Evolutionary conservation across 2,888 invertebrate species (phyloP), one percentile per base, ranked within the genome.

Genomic region (Drosophila tanythrix): DNA sequence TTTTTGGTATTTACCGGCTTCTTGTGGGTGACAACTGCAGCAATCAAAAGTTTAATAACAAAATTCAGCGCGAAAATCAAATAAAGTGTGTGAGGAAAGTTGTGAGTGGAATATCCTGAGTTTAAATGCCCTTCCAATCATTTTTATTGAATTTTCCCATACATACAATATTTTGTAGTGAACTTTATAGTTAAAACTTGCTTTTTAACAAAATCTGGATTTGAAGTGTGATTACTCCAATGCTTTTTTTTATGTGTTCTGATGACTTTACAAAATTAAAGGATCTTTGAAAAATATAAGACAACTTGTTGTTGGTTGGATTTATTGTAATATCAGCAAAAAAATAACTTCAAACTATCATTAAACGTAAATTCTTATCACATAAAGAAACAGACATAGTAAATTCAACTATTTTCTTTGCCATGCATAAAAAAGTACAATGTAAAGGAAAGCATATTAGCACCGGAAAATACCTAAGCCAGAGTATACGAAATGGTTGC

Each of bases 31-130:
- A 68, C 75, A 78, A 75, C 27, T 78, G 75, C 69, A 72, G 63
- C 75, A 65, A 53, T 56, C 48, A 53, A 68, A 78, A 69, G 56
- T 78, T 69, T 72, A 75, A 57, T 69, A 75, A 61, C 72, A 50
- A 59, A 64, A 53, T 40, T 27, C 33, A 3, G 13, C 18, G 35
- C 43, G 53, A 36, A 31, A 56, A 36, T 61, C 7, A 53, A 36
- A 58, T 48, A 57, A 51, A 53, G 1, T 33, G 2, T 11, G 48
- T 5, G 21, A 33, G 10, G 2, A 36, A 40, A 55, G 53, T 11
- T 51, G 10, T 3, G 21, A n/a, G 18, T 2, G 7, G 29, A 29
- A 15, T 60, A 15, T n/a, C 15, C 25, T n/a, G 18, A 13, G 3
- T 2, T n/a, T 8, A 25, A 53, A 21, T 8, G 13, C 5, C 3